Evolutionary conservation across 2,888 invertebrate genomes (phyloP).

Genomic region (Pandemis cinnamomeana): DNA sequence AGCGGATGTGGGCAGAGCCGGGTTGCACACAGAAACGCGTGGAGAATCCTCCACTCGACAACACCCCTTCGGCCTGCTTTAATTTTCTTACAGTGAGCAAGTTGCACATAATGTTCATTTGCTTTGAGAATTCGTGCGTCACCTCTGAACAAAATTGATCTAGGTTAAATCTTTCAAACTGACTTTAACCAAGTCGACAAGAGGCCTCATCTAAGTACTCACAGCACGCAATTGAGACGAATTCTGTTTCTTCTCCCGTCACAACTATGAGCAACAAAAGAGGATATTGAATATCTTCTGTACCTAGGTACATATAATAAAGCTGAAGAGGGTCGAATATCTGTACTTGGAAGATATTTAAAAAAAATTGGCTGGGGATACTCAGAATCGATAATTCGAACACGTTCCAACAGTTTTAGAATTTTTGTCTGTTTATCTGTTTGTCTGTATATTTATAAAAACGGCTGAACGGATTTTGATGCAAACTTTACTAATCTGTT

Average conservation of each 20-base stretch:
- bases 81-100: background rate
- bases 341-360: no score
- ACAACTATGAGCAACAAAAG: background rate
- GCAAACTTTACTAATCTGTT: no score
- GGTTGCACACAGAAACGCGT: slow-evolving; percentile 68
- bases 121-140: background rate
- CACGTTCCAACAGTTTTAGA: no score
- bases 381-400: no score
- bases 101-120: background rate
- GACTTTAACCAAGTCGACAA: background rate
- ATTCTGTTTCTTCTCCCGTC: no score
- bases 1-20: slow-evolving; percentile 83
- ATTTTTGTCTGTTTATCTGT: no score
- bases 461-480: no score
- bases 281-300: slow-evolving; percentile 15
- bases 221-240: background rate
- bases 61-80: background rate
- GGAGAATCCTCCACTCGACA: slow-evolving; percentile 45
- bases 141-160: background rate
- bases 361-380: no score
- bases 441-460: no score
- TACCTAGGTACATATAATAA: no score
- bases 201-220: background rate
- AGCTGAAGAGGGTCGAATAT: no score
- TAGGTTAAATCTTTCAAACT: background rate